Evolutionary conservation across 1,140 invertebrate species (phyloP).

Genomic region (Acromyrmex charruanus): DNA sequence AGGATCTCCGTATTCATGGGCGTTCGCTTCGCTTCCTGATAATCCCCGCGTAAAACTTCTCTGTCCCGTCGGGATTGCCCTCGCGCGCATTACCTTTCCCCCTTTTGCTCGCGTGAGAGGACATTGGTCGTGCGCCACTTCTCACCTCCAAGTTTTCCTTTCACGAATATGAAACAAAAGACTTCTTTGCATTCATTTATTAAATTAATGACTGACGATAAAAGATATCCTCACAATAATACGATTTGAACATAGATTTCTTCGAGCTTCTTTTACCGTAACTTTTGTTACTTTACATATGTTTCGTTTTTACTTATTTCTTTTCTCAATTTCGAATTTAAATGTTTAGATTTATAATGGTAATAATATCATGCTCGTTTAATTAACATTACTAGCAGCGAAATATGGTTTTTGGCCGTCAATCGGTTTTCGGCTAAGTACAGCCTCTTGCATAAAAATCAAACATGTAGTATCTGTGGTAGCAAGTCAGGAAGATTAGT

Average conservation of each 20-base stretch:
- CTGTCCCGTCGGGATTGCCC: conserved; percentile 77
- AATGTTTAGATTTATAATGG: not conserved
- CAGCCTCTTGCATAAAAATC: conserved; percentile 7
- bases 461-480: conserved; percentile 40
- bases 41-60: conserved; percentile 80
- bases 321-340: not conserved
- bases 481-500: conserved; percentile 79
- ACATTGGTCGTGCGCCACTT: conserved; percentile 57
- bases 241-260: not conserved
- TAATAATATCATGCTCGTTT: not conserved
- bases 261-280: not conserved
- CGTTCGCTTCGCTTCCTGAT: conserved; percentile 78
- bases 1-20: conserved; percentile 81
- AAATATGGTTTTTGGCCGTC: not conserved
- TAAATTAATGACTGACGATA: conserved; percentile 14
- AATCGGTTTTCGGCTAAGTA: conserved; percentile 2
- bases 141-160: conserved; percentile 49
- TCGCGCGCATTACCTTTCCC: conserved; percentile 69
- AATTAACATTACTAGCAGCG: not conserved
- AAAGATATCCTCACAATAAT: not conserved
- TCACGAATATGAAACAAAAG: conserved; percentile 23
- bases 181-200: conserved; percentile 22
- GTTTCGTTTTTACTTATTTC: not conserved
- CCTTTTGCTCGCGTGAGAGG: conserved; percentile 61
- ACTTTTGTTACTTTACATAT: not conserved